These are phyloP conservation scores for Cheilosia vernalis DNA, from an alignment of 2,888 invertebrate species.

Conservation along the genomic window DNA sequence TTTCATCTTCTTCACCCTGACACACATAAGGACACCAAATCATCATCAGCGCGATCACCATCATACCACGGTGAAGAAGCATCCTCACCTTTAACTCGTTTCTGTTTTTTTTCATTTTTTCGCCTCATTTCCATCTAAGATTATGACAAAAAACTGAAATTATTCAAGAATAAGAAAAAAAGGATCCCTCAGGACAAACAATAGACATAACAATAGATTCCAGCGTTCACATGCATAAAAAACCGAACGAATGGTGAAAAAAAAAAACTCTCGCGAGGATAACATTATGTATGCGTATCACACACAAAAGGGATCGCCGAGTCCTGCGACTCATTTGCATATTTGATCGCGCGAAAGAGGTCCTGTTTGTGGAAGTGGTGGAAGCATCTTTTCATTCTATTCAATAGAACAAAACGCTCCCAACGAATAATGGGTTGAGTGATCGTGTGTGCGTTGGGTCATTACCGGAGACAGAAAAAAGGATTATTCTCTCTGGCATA, in stretches of 20 bases:
- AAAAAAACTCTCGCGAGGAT: constrained; percentile 64
- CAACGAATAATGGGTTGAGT: constrained; percentile 46
- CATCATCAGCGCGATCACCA: constrained; percentile 60
- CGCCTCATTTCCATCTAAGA: constrained; percentile 74
- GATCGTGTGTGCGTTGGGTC: constrained; percentile 69
- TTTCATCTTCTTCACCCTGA: constrained; percentile 72
- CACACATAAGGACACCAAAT: constrained; percentile 64
- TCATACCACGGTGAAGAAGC: constrained; percentile 63
- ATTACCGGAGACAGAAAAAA: constrained; percentile 64
- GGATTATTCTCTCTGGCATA: constrained; percentile 52
- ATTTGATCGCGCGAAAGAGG: constrained; percentile 75
- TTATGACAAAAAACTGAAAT: constrained; percentile 70
- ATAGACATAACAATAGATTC: constrained; percentile 70
- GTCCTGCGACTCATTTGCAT: constrained; percentile 73
- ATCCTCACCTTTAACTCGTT: constrained; percentile 73
- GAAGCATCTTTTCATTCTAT: constrained; percentile 52
- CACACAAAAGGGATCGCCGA: constrained; percentile 70
- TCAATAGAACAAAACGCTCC: constrained; percentile 57
- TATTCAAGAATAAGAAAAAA: constrained; percentile 73
- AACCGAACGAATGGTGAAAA: constrained; percentile 30
- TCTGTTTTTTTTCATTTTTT: constrained; percentile 68
- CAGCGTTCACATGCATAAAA: constrained; percentile 67
- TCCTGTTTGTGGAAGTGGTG: constrained; percentile 59
- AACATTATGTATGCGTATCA: constrained; percentile 73
- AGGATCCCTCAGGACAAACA: constrained; percentile 72